phyloP scores from a whole-genome alignment of 2,888 invertebrate species.

The Mechanitis mazaeus region DNA sequence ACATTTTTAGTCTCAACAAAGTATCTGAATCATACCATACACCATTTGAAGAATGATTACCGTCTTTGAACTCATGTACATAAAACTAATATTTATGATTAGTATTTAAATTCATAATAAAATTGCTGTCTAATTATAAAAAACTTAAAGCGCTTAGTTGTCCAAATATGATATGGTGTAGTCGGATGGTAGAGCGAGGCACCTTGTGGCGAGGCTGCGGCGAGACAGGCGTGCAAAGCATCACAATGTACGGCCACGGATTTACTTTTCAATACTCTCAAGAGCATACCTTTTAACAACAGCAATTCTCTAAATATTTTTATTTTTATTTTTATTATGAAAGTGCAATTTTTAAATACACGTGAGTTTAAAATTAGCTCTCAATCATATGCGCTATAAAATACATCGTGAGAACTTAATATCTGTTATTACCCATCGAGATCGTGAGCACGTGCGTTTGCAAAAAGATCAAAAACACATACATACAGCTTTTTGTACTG shows the following conservation, averaged over 20 bases:
- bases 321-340: not conserved
- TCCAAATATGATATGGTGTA: not conserved
- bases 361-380: not conserved
- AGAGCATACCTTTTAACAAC: not conserved
- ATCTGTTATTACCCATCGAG: conserved; percentile 1
- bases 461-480: conserved; percentile 2
- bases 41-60: too few species aligned
- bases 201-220: conserved; percentile 69
- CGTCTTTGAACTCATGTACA: not conserved
- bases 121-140: not conserved
- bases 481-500: conserved; percentile 1
- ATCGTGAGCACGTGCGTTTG: conserved; percentile 5
- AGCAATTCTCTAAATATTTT: not conserved
- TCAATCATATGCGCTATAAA: not conserved
- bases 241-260: conserved; percentile 29
- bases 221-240: conserved; percentile 53
- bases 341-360: too few species aligned
- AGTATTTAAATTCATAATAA: not conserved
- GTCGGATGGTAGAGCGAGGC: conserved; percentile 33
- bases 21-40: too few species aligned
- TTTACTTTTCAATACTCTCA: not conserved
- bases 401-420: conserved; percentile 1
- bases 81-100: not conserved
- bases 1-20: not conserved
- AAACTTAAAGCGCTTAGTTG: not conserved